Percentiles rank a stretch among this genome's conserved stretches.
phyloP scores from a whole-genome alignment of 2,888 invertebrate genomes.

The Tachina fera region DNA sequence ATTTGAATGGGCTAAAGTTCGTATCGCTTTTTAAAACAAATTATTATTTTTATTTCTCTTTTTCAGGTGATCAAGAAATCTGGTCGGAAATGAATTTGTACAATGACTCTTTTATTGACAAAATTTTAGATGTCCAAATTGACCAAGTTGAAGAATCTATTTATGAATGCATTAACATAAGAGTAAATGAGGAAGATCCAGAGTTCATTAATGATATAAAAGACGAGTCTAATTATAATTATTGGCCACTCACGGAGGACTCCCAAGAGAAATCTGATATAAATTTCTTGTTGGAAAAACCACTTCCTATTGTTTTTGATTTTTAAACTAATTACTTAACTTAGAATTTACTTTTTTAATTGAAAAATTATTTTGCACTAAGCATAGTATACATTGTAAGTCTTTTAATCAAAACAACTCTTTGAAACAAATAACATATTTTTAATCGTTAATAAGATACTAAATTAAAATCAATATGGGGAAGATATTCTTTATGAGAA shows the following conservation, averaged over 20 bases:
- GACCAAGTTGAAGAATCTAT: background rate
- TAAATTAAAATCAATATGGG: too few species aligned
- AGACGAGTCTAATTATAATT: constrained; percentile 3
- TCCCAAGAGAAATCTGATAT: constrained; percentile 11
- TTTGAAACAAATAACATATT: too few species aligned
- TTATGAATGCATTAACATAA: background rate
- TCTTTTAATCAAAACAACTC: too few species aligned
- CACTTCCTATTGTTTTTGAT: background rate
- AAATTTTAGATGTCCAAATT: constrained; percentile 10
- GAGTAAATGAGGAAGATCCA: background rate
- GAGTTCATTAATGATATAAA: background rate
- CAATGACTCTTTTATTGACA: constrained; percentile 52
- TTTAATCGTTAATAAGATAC: too few species aligned
- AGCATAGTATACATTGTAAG: background rate
- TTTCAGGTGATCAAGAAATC: constrained; percentile 63
- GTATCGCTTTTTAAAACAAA: too few species aligned
- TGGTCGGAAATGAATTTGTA: constrained; percentile 59
- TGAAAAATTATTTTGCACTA: background rate
- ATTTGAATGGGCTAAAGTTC: too few species aligned
- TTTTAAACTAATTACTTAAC: constrained; percentile 3
- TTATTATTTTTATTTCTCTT: background rate
- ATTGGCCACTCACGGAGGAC: constrained; percentile 21
- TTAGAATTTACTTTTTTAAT: background rate
- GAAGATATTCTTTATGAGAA: too few species aligned
- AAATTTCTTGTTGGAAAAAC: constrained; percentile 32